These are phyloP conservation scores for Panulirus ornatus DNA, from an alignment of 1,140 invertebrate species.

Conservation along the genomic window DNA sequence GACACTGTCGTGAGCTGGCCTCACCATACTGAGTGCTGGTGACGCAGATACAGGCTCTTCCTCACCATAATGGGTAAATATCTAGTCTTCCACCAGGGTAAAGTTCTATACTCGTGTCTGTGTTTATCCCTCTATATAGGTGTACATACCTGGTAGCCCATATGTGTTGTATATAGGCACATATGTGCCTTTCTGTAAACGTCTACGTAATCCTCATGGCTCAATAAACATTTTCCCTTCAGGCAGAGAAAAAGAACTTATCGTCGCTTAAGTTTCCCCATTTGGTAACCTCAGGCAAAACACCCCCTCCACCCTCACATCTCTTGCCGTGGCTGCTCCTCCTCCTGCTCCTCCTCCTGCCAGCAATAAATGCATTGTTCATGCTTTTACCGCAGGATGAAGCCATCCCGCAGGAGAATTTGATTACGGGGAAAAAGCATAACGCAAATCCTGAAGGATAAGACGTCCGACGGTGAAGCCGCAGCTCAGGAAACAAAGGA, in stretches of 20 bases:
- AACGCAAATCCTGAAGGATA: conserved; percentile 4
- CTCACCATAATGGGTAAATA: no score
- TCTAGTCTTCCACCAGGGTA: no score
- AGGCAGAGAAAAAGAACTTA: not conserved
- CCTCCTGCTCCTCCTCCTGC: not conserved
- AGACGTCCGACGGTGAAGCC: not conserved
- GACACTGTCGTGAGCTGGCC: no score
- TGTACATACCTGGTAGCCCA: not conserved
- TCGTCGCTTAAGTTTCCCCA: not conserved
- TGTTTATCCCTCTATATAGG: not conserved
- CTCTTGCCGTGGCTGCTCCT: not conserved
- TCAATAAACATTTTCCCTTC: not conserved
- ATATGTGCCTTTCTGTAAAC: not conserved
- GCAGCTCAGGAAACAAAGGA: not conserved
- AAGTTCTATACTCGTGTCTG: no score
- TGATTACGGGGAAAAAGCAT: not conserved
- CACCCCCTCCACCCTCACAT: not conserved
- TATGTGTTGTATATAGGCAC: not conserved
- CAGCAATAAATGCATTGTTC: conserved; percentile 30
- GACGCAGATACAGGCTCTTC: no score
- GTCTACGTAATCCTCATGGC: not conserved
- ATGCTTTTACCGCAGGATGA: conserved; percentile 2
- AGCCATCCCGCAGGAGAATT: not conserved
- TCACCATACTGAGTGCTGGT: no score
- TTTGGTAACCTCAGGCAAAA: not conserved